These are phyloP conservation scores for Lutjanus campechanus DNA, from an alignment of 2,797 vertebrate species.

Conservation along the genomic window DNA sequence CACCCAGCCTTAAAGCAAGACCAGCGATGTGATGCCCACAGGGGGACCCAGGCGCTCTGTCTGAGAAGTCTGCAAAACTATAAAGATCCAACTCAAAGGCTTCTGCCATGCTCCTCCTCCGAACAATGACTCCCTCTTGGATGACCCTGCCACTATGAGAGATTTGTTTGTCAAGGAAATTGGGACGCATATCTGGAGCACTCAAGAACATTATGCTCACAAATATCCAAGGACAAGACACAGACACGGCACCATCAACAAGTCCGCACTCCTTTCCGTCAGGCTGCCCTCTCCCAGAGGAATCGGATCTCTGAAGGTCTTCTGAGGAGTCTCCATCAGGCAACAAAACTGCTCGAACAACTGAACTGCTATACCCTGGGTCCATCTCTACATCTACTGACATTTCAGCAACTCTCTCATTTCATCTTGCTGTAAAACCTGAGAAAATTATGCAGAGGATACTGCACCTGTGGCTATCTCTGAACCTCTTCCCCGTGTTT, in stretches of 20 bases:
- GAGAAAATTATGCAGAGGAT: background rate
- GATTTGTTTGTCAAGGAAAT: conserved; percentile 59
- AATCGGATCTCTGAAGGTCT: conserved; percentile 28
- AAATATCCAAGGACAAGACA: conserved; percentile 58
- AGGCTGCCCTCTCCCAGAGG: conserved; percentile 14
- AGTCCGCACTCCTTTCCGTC: conserved; percentile 12
- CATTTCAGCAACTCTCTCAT: background rate
- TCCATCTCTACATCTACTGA: background rate
- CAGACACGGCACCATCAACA: background rate
- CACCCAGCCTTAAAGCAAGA: conserved; percentile 68
- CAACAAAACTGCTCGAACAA: background rate
- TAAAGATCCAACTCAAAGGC: conserved; percentile 59
- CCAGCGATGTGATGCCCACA: conserved; percentile 61
- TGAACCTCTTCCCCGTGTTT: conserved; percentile 9
- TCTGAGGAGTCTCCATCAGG: conserved; percentile 5
- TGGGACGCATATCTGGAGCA: conserved; percentile 46
- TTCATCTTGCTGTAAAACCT: conserved; percentile 7
- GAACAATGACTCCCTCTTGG: conserved; percentile 47
- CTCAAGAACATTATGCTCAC: conserved; percentile 47
- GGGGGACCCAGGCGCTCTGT: conserved; percentile 63
- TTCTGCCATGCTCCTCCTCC: conserved; percentile 54
- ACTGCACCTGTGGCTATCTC: background rate
- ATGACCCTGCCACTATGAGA: conserved; percentile 47
- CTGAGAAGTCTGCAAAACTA: conserved; percentile 68
- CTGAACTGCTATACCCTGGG: background rate